A percentile compares a stretch with the other conserved stretches of the same genome.
These are phyloP conservation scores for Lycocerus yunnanus DNA, from an alignment of 2,888 invertebrate species.

Conservation along the genomic window DNA sequence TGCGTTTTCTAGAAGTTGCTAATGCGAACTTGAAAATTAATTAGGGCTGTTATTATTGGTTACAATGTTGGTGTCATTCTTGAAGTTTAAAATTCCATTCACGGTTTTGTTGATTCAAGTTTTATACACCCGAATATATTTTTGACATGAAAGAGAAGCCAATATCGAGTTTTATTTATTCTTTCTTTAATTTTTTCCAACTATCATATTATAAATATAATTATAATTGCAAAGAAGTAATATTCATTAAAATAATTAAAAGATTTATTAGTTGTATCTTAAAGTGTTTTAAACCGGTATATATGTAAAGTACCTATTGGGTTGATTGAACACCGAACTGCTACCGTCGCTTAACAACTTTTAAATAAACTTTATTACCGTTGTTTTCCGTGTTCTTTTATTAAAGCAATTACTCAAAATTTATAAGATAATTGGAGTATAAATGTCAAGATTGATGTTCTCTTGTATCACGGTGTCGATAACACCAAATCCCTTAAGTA, in stretches of 20 bases:
- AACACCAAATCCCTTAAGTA: background rate
- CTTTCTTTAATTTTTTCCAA: background rate
- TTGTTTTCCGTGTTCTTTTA: background rate
- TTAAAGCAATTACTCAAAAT: background rate
- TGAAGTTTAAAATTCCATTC: background rate
- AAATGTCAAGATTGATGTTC: background rate
- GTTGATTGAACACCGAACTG: background rate
- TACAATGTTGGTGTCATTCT: background rate
- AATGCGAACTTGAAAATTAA: background rate
- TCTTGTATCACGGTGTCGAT: background rate
- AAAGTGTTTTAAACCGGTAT: background rate
- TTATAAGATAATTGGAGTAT: background rate
- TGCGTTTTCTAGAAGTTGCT: too few relatives aligned
- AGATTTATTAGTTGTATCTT: background rate
- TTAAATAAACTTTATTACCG: background rate
- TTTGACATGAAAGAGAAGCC: background rate
- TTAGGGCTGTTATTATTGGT: background rate
- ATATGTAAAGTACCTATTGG: background rate
- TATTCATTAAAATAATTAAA: background rate
- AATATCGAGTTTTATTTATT: background rate
- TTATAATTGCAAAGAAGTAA: background rate
- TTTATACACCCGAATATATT: background rate
- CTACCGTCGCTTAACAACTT: background rate
- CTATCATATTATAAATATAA: background rate
- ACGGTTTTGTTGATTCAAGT: background rate